Evolutionary conservation across 2,888 invertebrate genomes (phyloP), one percentile per base, ranked within the genome.

Genomic region (Eilema depressum): DNA sequence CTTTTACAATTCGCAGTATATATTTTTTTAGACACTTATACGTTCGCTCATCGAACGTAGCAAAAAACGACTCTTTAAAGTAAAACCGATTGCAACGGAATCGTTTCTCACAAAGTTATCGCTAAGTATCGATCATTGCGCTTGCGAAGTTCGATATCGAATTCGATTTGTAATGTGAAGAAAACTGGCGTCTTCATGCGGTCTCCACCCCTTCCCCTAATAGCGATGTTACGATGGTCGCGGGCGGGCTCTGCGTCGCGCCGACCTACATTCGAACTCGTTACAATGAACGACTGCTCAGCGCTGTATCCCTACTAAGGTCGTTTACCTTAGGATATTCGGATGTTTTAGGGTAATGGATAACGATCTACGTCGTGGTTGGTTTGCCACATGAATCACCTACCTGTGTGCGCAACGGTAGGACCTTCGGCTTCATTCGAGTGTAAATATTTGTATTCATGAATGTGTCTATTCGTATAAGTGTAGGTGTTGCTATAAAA

Each of bases 231-330:
- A 61, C 65, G 62, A 37, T 12, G 25, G 65, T 41, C 63, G 68
- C 63, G 64, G 68, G 68, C 62, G 64, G 33, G 63, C 61, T 63
- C 30, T 56, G 60, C 68, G 62, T 33, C 75, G 71, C 68, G 37
- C 56, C 70, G 75, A 75, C 80, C 80, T 80, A 80, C 73, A 75
- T 82, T 71, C 56, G 60, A 30, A 68, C 67, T 70, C 67, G 65
- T 74, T 67, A 74, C 71, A 71, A 73, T 77, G 75, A 80, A 76
- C 70, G 69, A 62, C 23, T 53, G 30, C 26, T 57, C 62, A 57
- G 62, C 64, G 59, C 70, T 66, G 62, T 37, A 68, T 70, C 69
- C 71, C 70, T 64, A 61, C 66, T 41, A 53, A 59, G 68, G 74
- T 69, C 68, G 57, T 73, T 70, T 67, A 73, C 73, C 68, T 74